phyloP scores from a whole-genome alignment of 2,113 vertebrate genomes.

The Corythornis vintsioides region DNA sequence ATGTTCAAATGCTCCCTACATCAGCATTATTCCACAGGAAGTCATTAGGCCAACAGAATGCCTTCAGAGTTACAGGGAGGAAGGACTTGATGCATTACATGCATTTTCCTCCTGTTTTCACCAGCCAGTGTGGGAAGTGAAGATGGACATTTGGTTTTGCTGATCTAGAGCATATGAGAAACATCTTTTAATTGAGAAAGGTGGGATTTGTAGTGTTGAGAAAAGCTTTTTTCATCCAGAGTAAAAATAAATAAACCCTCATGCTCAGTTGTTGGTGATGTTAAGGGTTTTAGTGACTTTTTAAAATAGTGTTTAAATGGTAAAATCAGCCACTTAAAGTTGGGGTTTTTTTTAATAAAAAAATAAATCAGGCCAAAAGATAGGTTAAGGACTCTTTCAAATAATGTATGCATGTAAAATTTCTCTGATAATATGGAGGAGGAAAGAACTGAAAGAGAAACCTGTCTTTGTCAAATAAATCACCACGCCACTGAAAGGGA shows the following conservation, averaged over 20 bases:
- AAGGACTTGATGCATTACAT: background rate
- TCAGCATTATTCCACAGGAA: background rate
- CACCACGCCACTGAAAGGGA: background rate
- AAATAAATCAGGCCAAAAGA: background rate
- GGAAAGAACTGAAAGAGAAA: background rate
- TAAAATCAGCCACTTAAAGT: background rate
- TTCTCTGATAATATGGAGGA: background rate
- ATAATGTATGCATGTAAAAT: background rate
- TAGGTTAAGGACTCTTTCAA: background rate
- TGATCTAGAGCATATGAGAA: background rate
- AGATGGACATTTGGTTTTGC: background rate
- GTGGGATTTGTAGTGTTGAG: background rate
- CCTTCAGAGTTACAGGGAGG: background rate
- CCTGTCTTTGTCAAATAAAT: background rate
- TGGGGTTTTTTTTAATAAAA: background rate
- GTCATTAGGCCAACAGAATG: background rate
- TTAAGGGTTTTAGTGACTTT: slow-evolving; percentile 1
- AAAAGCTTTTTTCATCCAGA: background rate
- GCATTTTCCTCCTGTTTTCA: slow-evolving; percentile 27
- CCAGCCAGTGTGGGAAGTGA: background rate
- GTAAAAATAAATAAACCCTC: slow-evolving; percentile 2
- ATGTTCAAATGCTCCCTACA: background rate
- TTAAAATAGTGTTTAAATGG: background rate
- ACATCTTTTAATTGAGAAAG: background rate
- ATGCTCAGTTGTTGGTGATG: background rate